These are phyloP conservation scores for Rotaria socialis DNA, from an alignment of 2,888 invertebrate species.

Conservation along the genomic window DNA sequence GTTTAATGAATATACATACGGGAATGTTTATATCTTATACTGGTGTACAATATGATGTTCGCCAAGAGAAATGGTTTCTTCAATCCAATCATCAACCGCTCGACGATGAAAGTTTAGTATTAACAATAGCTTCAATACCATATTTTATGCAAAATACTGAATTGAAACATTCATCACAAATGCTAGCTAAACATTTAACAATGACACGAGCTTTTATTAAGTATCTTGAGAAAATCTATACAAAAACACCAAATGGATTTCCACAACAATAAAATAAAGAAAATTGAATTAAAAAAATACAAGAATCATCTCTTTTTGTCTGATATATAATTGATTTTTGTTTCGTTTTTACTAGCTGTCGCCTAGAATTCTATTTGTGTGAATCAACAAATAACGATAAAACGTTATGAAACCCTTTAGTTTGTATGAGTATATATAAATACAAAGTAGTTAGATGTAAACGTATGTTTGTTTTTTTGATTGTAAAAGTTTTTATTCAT, in stretches of 20 bases:
- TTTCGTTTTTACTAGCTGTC: background rate
- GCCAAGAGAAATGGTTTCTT: background rate
- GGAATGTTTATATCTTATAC: background rate
- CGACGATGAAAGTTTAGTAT: constrained; percentile 3
- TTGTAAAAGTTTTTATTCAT: no score
- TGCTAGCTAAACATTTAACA: background rate
- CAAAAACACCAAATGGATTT: background rate
- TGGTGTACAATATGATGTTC: background rate
- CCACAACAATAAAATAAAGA: background rate
- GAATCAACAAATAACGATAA: no score
- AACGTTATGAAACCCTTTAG: no score
- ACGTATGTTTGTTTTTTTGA: no score
- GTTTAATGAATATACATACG: background rate
- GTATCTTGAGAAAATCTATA: background rate
- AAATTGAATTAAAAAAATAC: background rate
- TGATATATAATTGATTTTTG: background rate
- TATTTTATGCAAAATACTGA: background rate
- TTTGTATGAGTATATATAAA: no score
- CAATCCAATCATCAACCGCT: background rate
- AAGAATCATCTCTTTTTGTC: background rate
- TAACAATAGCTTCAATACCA: background rate
- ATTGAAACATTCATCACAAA: background rate
- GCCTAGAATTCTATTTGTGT: background rate
- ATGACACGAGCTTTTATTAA: background rate
- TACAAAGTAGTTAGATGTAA: no score